These are phyloP conservation scores for Eurosta solidaginis DNA, from an alignment of 1,140 invertebrate genomes.

Conservation along the genomic window DNA sequence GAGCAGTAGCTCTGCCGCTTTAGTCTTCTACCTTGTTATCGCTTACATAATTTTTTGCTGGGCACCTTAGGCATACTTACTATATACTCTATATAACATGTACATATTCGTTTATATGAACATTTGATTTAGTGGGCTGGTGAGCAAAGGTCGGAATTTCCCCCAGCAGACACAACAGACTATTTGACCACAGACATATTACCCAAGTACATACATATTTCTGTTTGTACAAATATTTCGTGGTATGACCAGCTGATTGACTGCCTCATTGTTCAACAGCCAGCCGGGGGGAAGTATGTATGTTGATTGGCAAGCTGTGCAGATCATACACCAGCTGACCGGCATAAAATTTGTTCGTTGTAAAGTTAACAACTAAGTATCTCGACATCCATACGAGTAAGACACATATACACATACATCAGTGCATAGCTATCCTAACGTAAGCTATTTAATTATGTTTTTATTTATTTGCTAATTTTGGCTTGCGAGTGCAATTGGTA, in stretches of 20 bases:
- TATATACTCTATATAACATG: no score
- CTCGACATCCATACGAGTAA: background rate
- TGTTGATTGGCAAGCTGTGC: background rate
- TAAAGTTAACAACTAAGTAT: background rate
- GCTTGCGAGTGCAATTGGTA: background rate
- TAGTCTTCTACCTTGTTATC: no score
- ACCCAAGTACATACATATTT: background rate
- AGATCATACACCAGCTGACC: background rate
- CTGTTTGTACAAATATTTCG: background rate
- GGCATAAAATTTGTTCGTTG: background rate
- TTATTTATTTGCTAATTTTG: background rate
- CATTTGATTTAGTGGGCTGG: background rate
- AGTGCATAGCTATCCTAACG: background rate
- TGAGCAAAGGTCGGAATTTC: constrained; percentile 24
- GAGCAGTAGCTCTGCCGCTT: no score
- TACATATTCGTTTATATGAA: background rate
- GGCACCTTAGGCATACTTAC: no score
- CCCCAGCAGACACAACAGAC: constrained; percentile 16
- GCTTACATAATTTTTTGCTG: no score
- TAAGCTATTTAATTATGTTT: background rate
- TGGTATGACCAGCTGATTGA: constrained; percentile 16
- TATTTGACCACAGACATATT: background rate
- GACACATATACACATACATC: background rate
- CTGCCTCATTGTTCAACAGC: background rate
- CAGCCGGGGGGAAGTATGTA: background rate